Evolutionary conservation across 2,113 vertebrate genomes (phyloP), one percentile per base, ranked within the genome.

Genomic region (Oncorhynchus kisutch): DNA sequence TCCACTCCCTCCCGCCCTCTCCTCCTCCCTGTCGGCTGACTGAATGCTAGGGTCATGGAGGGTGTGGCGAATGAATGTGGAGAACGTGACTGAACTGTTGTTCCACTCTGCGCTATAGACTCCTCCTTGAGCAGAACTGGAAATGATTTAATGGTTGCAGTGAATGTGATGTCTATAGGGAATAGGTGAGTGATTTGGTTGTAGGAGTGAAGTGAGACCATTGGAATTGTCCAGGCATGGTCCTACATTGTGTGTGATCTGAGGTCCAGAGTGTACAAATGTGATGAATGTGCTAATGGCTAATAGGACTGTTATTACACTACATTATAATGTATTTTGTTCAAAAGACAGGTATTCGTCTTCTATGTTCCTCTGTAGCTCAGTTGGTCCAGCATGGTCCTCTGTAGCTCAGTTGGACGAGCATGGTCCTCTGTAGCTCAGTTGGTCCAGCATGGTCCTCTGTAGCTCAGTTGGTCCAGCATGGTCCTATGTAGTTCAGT

Each of bases 1-100:
- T 45, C 39, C 39, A 2, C 9, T 11, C 39, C 39, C 3, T 16
- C 18, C 16, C 64, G 25, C 76, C 60, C 62, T 72, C 27, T 67
- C 25, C 27, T n/a, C 72, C 77, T 57, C 71, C 31, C 67, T 68
- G 72, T 75, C 57, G 65, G 74, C 70, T 57, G 65, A 31, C 51
- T 78, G 78, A 80, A 77, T 72, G 64, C 39, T 39, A 12, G 71
- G 81, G 81, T 84, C 77, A 76, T 59, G 29, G 73, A 83, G 70
- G 75, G 76, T 71, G 69, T 24, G 70, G 85, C 81, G 73, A 73
- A 78, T 54, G 80, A 80, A 80, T 27, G 72, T 20, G 70, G 67
- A 76, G 73, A 77, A 76, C 70, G 68, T 65, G 78, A 75, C 72
- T 73, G 62, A 77, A 78, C 70, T 67, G 59, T 39, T 27, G 20